These are phyloP conservation scores for Drosophila falleni DNA, from an alignment of 2,888 invertebrate genomes.

Conservation along the genomic window DNA sequence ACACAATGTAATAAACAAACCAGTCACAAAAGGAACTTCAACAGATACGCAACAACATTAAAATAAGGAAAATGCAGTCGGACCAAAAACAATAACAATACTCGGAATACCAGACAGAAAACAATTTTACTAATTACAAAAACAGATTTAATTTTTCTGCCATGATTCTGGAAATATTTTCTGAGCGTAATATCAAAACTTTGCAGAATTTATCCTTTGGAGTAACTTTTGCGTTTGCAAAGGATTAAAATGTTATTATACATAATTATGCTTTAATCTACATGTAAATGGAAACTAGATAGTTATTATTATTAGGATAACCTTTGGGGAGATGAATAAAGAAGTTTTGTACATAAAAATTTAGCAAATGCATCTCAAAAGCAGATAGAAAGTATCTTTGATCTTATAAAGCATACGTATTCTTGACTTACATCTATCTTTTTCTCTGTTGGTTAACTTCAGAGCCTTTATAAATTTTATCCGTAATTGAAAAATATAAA, in stretches of 20 bases:
- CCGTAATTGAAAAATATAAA: too few relatives aligned
- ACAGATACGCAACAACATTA: background rate
- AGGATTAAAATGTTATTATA: constrained; percentile 19
- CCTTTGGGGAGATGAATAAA: constrained; percentile 1
- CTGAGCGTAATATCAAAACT: background rate
- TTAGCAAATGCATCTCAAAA: background rate
- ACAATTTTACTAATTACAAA: constrained; percentile 16
- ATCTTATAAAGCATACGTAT: background rate
- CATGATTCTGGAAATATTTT: constrained; percentile 2
- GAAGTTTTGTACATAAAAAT: background rate
- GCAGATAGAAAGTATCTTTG: background rate
- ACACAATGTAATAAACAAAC: background rate
- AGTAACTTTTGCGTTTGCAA: constrained; percentile 5
- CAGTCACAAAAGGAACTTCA: background rate
- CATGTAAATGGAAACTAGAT: constrained; percentile 12
- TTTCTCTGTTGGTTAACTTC: background rate
- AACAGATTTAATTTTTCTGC: constrained; percentile 4
- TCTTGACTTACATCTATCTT: background rate
- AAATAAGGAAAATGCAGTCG: background rate
- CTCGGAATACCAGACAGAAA: background rate
- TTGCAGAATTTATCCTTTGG: constrained; percentile 6
- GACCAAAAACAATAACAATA: constrained; percentile 7
- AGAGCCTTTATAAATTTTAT: background rate
- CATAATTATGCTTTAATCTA: constrained; percentile 8
- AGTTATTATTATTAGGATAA: constrained; percentile 3